Evolutionary conservation across 1,140 invertebrate species (phyloP).

Genomic region (Orchesella cincta): DNA sequence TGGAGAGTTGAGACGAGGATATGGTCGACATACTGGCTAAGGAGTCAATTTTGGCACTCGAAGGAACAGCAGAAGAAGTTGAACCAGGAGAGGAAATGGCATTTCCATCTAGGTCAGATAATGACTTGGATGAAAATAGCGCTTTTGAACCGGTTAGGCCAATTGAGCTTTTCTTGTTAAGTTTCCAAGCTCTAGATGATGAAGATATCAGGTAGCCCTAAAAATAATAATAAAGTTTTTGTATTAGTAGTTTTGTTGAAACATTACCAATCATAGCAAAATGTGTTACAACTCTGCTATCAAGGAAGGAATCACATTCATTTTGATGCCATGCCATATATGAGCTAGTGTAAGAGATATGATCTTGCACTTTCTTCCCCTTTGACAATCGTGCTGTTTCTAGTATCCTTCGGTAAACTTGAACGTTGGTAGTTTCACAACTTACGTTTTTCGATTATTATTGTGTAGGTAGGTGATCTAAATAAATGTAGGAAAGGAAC

Average conservation of each 20-base stretch:
- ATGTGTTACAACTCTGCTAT: not conserved
- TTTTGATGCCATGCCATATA: not conserved
- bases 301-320: not conserved
- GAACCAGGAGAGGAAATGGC: not conserved
- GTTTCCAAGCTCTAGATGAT: slow-evolving; percentile 10
- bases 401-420: not conserved
- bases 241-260: not conserved
- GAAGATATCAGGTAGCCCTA: slow-evolving; percentile 26
- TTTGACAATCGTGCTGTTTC: not conserved
- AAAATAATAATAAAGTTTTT: not conserved
- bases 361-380: not conserved
- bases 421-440: too few species aligned
- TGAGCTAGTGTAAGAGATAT: not conserved
- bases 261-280: not conserved
- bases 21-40: slow-evolving; percentile 27
- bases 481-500: too few species aligned
- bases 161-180: slow-evolving; percentile 13
- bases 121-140: slow-evolving; percentile 10
- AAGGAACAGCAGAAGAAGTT: not conserved
- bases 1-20: slow-evolving; percentile 20
- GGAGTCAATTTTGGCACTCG: slow-evolving; percentile 32
- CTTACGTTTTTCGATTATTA: too few species aligned
- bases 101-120: slow-evolving; percentile 7
- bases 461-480: too few species aligned
- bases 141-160: slow-evolving; percentile 19